Percentiles rank a stretch among this genome's conserved stretches.
These are phyloP conservation scores for Heterohyrax brucei DNA, from an alignment of 2,797 vertebrate species.

Conservation along the genomic window DNA sequence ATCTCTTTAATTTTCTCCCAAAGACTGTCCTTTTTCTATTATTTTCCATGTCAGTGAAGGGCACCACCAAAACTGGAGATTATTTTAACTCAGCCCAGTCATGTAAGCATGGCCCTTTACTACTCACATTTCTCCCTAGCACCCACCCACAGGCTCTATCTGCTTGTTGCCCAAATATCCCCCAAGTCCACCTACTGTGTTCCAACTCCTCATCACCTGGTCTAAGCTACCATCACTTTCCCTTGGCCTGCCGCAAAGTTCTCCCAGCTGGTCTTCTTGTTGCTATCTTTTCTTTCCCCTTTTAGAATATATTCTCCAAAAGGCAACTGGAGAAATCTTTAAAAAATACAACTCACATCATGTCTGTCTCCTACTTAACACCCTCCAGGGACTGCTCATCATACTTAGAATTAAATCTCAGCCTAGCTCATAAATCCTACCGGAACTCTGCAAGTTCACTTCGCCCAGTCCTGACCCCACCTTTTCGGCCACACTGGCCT, in stretches of 20 bases:
- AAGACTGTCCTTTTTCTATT: neutral
- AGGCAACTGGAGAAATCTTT: neutral
- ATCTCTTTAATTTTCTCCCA: neutral
- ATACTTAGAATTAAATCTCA: neutral
- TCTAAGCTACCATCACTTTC: neutral
- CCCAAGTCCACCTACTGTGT: neutral
- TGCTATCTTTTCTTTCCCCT: neutral
- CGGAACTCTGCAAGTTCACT: neutral
- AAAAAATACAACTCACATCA: neutral
- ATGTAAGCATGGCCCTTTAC: neutral
- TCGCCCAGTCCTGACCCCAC: neutral
- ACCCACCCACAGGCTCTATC: neutral
- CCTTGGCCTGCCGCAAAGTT: neutral
- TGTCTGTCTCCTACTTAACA: neutral
- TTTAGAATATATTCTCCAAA: neutral
- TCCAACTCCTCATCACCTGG: neutral
- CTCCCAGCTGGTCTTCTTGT: neutral
- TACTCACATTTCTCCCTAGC: accelerated
- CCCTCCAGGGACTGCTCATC: neutral
- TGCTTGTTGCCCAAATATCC: neutral
- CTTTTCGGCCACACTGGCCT: neutral
- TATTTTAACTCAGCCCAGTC: neutral
- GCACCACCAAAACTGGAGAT: neutral
- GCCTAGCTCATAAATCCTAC: neutral
- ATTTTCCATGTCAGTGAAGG: neutral